Percentiles rank a stretch among this genome's conserved stretches.
Evolutionary conservation across 2,888 invertebrate genomes (phyloP).

Genomic region (Drosophila koepferae): DNA sequence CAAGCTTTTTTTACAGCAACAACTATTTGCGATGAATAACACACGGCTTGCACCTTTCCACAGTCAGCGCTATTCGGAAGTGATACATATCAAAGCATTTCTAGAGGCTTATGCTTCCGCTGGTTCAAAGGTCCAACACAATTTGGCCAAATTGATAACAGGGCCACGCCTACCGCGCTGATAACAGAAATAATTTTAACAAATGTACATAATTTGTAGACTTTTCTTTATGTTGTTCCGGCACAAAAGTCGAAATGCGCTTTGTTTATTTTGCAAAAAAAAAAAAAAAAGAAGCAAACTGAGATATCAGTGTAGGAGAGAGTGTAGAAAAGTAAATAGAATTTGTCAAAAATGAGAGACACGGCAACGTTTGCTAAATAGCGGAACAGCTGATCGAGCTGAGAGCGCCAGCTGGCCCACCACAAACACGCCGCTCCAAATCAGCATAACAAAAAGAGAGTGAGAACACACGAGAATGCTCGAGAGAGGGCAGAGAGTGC

Average conservation of each 20-base stretch:
- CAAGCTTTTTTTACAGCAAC: background rate
- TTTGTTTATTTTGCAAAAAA: conserved; percentile 15
- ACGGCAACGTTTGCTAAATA: background rate
- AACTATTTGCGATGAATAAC: conserved; percentile 39
- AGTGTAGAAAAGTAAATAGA: background rate
- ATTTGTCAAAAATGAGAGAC: background rate
- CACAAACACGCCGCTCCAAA: background rate
- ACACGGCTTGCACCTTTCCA: background rate
- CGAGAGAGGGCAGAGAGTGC: background rate
- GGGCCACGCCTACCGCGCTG: background rate
- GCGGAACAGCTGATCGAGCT: background rate
- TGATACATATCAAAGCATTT: conserved; percentile 4
- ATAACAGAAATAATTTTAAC: conserved; percentile 10
- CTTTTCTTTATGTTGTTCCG: background rate
- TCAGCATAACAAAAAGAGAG: background rate
- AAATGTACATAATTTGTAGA: background rate
- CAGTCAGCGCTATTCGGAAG: conserved; percentile 20
- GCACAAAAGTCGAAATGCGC: background rate
- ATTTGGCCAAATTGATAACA: background rate
- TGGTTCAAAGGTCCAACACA: background rate
- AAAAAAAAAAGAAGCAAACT: too few relatives aligned
- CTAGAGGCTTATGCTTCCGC: background rate
- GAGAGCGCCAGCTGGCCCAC: conserved; percentile 6
- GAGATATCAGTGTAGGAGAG: background rate
- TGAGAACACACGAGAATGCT: conserved; percentile 1